Evolutionary conservation across 30 jellyfish, hydroid and myxozoan genomes (phyloP), one percentile per base, ranked within the genome.

Genomic region (Aurelia aurita complex sp. Pacific): DNA sequence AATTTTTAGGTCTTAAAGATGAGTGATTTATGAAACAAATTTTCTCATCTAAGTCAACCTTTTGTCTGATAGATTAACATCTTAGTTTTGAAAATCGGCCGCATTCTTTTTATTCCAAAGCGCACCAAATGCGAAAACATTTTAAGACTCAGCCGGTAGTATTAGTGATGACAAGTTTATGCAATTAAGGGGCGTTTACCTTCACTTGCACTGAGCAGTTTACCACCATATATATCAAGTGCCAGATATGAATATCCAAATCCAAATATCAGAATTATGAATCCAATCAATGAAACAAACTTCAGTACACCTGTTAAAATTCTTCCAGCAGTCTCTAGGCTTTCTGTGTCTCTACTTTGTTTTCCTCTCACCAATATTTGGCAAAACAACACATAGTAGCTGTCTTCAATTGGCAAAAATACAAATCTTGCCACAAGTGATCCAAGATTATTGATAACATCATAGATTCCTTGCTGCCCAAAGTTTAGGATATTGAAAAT

Each of bases 371-470:
- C 79, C 55, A 94, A 74, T 2, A 83, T 32, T 82, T 94, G 97
- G 16, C 97, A 94, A 86, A 94, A 94, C 62, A 90, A 77, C 15
- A 82, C 88, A 72, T 94, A 94, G 89, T 87, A 94, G 68, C 97
- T 94, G 65, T 94, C 99, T 70, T 94, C 99, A 38, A 94, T 85
- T 18, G 99, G 99, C 80, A 94, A 73, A 80, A 94, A 94, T 12
- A 94, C 89, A 69, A 94, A 94, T 73, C 99, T 79, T 38, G 99
- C 99, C 36, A 89, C 99, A 38, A 94, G 85, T 18, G 99, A 94
- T 9, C 99, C 99, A 13, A 94, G 91, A 74, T 94, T 94, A 69
- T 94, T 94, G 75, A 94, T 74, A 14, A 94, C 91, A 80, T 94
- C 99, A 86, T 87, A 94, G 2, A 94, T 86, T 12, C 99, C 99